Evolutionary conservation across 2,797 vertebrate species (phyloP).

Genomic region (Mormyrops attenuatus): DNA sequence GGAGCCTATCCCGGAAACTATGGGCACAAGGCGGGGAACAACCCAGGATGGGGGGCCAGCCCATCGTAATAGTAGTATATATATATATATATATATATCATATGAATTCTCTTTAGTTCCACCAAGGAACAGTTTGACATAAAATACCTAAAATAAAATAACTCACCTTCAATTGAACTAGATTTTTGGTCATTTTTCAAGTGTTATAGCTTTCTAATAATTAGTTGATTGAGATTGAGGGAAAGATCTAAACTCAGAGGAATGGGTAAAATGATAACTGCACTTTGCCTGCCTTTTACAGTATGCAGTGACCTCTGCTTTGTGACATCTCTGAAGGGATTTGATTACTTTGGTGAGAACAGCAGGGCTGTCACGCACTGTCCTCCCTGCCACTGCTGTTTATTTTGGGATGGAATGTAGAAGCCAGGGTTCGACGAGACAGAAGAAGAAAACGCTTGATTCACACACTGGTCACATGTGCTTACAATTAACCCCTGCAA

Average conservation of each 20-base stretch:
- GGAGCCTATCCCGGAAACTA: too few relatives aligned
- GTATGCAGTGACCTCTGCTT: background rate
- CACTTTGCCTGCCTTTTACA: background rate
- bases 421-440: background rate
- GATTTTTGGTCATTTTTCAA: background rate
- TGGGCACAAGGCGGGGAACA: too few relatives aligned
- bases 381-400: background rate
- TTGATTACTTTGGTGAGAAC: background rate
- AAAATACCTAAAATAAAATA: too few relatives aligned
- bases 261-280: background rate
- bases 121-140: background rate
- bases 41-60: too few relatives aligned
- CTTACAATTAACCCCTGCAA: background rate
- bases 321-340: background rate
- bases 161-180: background rate
- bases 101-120: background rate
- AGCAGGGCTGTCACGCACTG: background rate
- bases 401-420: conserved; percentile 6
- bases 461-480: background rate
- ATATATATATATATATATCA: too few relatives aligned
- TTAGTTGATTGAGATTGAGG: background rate
- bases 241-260: background rate
- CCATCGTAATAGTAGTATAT: too few relatives aligned
- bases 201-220: background rate
- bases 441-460: background rate